phyloP scores from a whole-genome alignment of 2,797 vertebrate species.

The Tenualosa thibaudeaui region DNA sequence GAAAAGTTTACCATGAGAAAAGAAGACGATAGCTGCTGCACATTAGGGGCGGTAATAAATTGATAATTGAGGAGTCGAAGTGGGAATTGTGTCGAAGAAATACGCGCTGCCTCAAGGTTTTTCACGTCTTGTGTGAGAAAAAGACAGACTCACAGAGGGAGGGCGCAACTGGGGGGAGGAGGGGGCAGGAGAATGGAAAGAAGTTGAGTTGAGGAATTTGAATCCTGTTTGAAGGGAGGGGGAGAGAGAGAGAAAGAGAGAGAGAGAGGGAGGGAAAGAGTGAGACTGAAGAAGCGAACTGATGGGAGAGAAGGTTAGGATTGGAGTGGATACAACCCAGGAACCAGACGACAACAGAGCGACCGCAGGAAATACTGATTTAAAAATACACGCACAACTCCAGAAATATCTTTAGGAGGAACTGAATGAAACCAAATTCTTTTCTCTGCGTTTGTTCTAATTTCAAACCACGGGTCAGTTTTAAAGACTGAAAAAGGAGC shows the following conservation, averaged over 20 bases:
- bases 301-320: slow-evolving; percentile 49
- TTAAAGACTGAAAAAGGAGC: not conserved
- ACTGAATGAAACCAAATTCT: not conserved
- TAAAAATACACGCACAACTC: slow-evolving; percentile 45
- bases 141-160: slow-evolving; percentile 34
- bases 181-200: slow-evolving; percentile 60
- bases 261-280: slow-evolving; percentile 30
- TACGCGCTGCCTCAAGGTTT: slow-evolving; percentile 58
- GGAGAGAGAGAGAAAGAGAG: slow-evolving; percentile 25
- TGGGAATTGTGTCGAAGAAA: slow-evolving; percentile 62
- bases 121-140: slow-evolving; percentile 60
- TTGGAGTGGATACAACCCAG: slow-evolving; percentile 7
- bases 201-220: slow-evolving; percentile 76
- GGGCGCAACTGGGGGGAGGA: slow-evolving; percentile 40
- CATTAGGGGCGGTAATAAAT: slow-evolving; percentile 43
- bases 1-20: not conserved
- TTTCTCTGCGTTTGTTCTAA: slow-evolving; percentile 8
- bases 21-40: not conserved
- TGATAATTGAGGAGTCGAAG: slow-evolving; percentile 63
- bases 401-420: slow-evolving; percentile 45
- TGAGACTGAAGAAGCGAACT: slow-evolving; percentile 45
- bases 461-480: not conserved
- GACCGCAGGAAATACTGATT: slow-evolving; percentile 43
- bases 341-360: slow-evolving; percentile 23
- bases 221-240: slow-evolving; percentile 63